Conservation (phyloP, 2,797 vertebrate species). For the Poeciliopsis turneri region DNA sequence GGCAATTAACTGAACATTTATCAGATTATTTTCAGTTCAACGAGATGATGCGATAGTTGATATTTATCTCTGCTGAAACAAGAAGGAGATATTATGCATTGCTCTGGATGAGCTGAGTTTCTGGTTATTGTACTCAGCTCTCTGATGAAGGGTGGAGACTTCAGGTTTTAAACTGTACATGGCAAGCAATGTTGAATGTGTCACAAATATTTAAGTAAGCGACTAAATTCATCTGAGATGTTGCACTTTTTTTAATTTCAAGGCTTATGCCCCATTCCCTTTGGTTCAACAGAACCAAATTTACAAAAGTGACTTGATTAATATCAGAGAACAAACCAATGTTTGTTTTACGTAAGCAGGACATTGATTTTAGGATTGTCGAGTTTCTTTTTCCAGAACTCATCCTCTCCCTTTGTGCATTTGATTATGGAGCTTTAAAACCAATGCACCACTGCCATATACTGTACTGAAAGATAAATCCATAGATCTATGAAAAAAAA, state of each 20-base stretch:
- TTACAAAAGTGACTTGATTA: background rate
- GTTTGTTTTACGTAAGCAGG: background rate
- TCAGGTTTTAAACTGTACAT: slow-evolving; percentile 33
- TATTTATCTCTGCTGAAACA: slow-evolving; percentile 14
- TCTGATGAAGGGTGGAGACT: slow-evolving; percentile 14
- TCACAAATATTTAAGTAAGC: background rate
- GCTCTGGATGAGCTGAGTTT: background rate
- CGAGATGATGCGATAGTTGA: slow-evolving; percentile 8
- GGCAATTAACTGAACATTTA: slow-evolving; percentile 24
- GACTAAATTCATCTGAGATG: background rate
- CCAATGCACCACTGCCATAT: background rate
- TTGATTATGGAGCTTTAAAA: background rate
- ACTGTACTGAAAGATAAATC: background rate
- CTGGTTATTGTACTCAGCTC: background rate
- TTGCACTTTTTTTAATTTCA: background rate
- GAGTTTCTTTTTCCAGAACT: background rate
- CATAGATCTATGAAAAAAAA: background rate
- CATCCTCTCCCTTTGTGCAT: background rate
- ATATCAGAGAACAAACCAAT: background rate
- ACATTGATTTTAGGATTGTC: background rate
- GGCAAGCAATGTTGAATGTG: background rate
- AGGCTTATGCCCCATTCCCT: background rate
- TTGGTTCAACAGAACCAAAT: background rate
- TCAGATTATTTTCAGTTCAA: slow-evolving; percentile 11
- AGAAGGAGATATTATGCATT: background rate